Evolutionary conservation across 2,888 invertebrate genomes (phyloP).

Genomic region (Spisula solida): DNA sequence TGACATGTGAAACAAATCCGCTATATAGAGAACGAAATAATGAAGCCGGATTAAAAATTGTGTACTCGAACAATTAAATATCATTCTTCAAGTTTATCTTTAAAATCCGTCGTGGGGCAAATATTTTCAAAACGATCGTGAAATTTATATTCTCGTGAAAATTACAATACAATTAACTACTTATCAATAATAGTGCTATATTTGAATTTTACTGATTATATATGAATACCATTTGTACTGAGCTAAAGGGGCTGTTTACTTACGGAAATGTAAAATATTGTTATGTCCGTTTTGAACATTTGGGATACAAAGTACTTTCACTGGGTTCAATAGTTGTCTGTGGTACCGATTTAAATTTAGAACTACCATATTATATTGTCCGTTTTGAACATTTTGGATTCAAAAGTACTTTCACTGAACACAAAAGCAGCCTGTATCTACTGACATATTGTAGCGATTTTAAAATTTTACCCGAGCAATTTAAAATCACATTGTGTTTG

Average conservation of each 20-base stretch:
- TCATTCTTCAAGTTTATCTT: neutral
- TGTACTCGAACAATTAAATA: slow-evolving; percentile 7
- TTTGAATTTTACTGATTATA: no score
- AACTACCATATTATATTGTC: neutral
- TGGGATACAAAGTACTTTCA: neutral
- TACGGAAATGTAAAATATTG: neutral
- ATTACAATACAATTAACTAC: neutral
- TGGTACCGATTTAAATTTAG: neutral
- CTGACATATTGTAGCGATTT: no score
- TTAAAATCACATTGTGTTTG: neutral
- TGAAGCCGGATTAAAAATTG: neutral
- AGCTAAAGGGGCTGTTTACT: neutral
- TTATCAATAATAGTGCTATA: neutral
- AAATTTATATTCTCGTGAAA: neutral
- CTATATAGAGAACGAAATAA: neutral
- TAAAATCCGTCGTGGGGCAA: neutral
- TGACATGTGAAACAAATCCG: neutral
- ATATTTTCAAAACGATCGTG: neutral
- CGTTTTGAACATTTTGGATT: neutral
- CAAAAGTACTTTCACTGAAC: neutral
- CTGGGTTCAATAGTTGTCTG: neutral
- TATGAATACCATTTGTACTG: no score
- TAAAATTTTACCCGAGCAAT: neutral
- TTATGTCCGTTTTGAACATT: neutral
- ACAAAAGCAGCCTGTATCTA: no score